Base-by-base conservation (phyloP, 2,113 vertebrate genomes). In the Beaufortia kweichowensis region DNA sequence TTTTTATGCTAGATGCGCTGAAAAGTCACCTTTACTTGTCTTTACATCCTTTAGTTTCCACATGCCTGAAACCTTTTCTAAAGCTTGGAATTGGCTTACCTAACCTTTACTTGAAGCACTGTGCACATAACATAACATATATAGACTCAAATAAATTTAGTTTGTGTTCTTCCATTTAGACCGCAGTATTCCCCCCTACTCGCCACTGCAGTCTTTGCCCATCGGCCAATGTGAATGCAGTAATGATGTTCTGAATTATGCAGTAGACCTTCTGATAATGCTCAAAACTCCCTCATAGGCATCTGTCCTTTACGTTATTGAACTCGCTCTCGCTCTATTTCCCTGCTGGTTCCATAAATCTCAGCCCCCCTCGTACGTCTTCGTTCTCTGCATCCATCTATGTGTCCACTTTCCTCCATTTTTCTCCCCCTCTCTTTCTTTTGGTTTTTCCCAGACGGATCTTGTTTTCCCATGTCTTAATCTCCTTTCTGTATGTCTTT, bases 241-340 rank as follows among this genome's bases (percentile, higher is more conserved):
- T 79, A 79, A 75, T 80, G 60, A 80, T 75, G 71, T 60, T 17
- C 43, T 75, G 78, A 80, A 80, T 80, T 62, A 80, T 75, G 71
- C 72, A 80, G n/a, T 21, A 67, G 39, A 19, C 10, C 53, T 29
- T 67, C 70, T 67, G 39, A 79, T 79, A 33, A 39, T 29, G 28
- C 39, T 79, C 65, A 56, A 53, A 74, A 57, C 70, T 21, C 64
- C 71, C 59, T 75, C 31, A 35, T 53, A 46, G 65, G 62, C 62
- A 63, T 59, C 61, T 67, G 63, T 68, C 71, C 41, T 23, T 33
- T 41, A 24, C 17, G 55, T 67, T 79, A 67, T 62, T 79, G 62
- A 67, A 48, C 78, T 68, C 26, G 12, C 62, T 43, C 24, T 60
- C 61, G 35, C 53, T n/a, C 59, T 79, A 33, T 46, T 66, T 28